These are phyloP conservation scores for Apodemia zela DNA, from an alignment of 2,888 invertebrate species.

Conservation along the genomic window DNA sequence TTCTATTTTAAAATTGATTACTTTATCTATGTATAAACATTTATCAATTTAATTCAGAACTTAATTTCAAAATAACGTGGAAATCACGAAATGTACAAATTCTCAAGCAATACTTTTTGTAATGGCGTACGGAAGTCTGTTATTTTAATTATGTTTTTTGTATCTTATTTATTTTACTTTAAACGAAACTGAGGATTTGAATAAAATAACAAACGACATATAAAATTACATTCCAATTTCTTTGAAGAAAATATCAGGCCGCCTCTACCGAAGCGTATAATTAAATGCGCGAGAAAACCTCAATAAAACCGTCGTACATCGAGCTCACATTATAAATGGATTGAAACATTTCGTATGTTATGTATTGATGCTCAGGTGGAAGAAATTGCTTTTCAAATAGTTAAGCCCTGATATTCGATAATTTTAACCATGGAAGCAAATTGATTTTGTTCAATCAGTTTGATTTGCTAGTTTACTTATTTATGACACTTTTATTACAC, in stretches of 20 bases:
- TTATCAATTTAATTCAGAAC: no score
- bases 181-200: not conserved
- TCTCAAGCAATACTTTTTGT: no score
- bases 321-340: conserved; percentile 16
- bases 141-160: no score
- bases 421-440: not conserved
- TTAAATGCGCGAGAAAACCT: conserved; percentile 25
- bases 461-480: no score
- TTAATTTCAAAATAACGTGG: no score
- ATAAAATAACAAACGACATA: conserved; percentile 4
- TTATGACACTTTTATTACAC: no score
- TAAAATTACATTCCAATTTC: conserved; percentile 5
- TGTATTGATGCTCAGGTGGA: not conserved
- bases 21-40: no score
- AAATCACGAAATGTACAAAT: no score
- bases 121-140: no score
- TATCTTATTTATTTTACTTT: not conserved
- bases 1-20: no score
- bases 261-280: conserved; percentile 28
- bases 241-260: conserved; percentile 25
- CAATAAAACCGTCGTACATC: conserved; percentile 18
- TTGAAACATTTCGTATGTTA: not conserved
- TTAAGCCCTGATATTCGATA: not conserved
- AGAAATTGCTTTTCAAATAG: not conserved
- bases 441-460: not conserved